phyloP scores from a whole-genome alignment of 2,888 invertebrate species.

The Conomelus anceps region DNA sequence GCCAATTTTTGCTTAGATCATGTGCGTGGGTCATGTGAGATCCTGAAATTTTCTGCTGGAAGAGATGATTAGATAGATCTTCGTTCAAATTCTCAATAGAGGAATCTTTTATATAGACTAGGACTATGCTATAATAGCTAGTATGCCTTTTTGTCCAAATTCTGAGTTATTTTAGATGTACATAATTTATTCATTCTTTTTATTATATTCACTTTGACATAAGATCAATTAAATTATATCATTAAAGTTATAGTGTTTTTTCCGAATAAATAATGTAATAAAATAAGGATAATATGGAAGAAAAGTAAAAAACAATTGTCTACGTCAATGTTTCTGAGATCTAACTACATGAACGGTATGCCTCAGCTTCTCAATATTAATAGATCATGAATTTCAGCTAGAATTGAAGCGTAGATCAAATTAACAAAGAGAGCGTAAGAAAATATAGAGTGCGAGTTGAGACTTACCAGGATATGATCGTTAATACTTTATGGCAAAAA shows the following conservation, averaged over 20 bases:
- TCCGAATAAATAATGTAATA: neutral
- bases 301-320: neutral
- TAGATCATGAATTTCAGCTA: neutral
- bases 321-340: neutral
- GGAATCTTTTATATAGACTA: no score
- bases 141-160: no score
- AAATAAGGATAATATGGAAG: neutral
- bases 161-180: no score
- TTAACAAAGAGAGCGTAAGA: neutral
- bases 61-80: no score
- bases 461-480: neutral
- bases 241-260: neutral
- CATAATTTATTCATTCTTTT: no score
- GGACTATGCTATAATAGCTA: no score
- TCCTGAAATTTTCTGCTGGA: no score
- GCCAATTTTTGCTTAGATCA: no score
- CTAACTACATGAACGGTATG: neutral
- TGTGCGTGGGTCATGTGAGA: no score
- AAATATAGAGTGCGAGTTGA: neutral
- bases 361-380: neutral
- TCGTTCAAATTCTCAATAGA: no score
- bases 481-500: neutral
- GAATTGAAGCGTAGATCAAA: neutral
- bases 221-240: neutral
- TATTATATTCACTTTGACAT: no score